Base-by-base conservation (phyloP, 2,113 vertebrate species). In the Bufo bufo region DNA sequence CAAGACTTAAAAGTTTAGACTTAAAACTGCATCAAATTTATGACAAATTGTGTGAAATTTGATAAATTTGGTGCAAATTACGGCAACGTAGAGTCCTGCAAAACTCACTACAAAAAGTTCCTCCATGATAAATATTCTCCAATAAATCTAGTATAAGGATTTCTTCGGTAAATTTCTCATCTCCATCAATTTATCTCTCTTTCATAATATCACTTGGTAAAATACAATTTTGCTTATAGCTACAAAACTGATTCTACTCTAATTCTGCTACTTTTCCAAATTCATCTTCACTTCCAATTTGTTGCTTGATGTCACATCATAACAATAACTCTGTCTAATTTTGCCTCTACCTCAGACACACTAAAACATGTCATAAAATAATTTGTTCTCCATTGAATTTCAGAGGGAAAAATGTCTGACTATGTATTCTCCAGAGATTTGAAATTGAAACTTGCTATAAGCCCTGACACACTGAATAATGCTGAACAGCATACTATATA, bases 261-360 rank as follows among this genome's bases (percentile, higher is more conserved):
- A 47, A 47, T 75, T 75, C 72, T 49, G 47, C 47, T 75, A 4
- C 47, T 16, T 20, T 49, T 49, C 14, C 16, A 19, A 75, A 75
- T 2, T 33, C 45, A 75, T 75, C 23, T 10, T 75, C 72, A 50
- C 45, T 75, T 75, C 72, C 47, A 75, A 75, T 75, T 75, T 75
- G 72, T 75, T 75, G 72, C 72, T 75, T 75, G 72, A 75, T 75
- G 47, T 75, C 45, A 75, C 72, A 75, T 75, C 49, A 50, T 75
- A 75, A 49, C 8, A 47, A 75, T 75, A 75, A 75, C 45, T 50
- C 47, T 75, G 17, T 75, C 14, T 75, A 75, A 74, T 75, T 75
- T 20, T 50, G 16, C 72, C 17, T 20, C 47, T 20, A 50, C 16
- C 72, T 49, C 43, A 50, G 47, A 47, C 14, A 19, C 17, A 50